A percentile compares a stretch with the other conserved stretches of the same genome.
Conservation (phyloP, 2,888 invertebrate species). For the Drosophila yooni region DNA sequence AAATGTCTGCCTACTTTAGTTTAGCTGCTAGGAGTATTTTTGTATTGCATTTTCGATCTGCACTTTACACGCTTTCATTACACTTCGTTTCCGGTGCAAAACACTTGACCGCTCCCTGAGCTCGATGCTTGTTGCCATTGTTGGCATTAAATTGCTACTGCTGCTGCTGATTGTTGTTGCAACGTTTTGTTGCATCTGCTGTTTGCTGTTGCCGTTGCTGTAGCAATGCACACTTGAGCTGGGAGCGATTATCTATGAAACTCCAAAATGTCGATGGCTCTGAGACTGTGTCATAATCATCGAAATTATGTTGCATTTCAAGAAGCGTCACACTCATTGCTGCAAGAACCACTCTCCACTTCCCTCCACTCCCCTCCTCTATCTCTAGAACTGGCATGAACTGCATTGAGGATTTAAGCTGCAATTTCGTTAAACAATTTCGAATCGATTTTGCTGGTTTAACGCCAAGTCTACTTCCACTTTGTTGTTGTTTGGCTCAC, state of each 20-base stretch:
- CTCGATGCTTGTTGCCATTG: conserved; percentile 57
- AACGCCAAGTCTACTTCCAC: conserved; percentile 77
- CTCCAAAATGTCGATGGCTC: conserved; percentile 27
- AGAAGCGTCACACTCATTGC: conserved; percentile 24
- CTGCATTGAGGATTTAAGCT: conserved; percentile 80
- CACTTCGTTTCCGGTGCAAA: conserved; percentile 76
- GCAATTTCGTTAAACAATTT: conserved; percentile 81
- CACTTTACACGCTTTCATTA: conserved; percentile 79
- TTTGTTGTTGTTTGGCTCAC: conserved; percentile 58
- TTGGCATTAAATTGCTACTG: conserved; percentile 61
- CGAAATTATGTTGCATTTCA: conserved; percentile 56
- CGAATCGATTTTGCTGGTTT: conserved; percentile 80
- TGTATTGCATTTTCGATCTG: conserved; percentile 79
- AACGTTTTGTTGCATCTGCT: neutral
- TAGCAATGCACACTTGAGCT: conserved; percentile 67
- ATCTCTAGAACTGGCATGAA: conserved; percentile 31
- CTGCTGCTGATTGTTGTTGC: conserved; percentile 2
- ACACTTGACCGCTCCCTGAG: conserved; percentile 53
- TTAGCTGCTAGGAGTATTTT: conserved; percentile 45
- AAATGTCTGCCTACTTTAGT: conserved; percentile 45
- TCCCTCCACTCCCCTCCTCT: neutral
- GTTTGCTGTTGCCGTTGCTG: conserved; percentile 23
- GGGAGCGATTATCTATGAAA: conserved; percentile 63
- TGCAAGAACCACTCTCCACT: conserved; percentile 32
- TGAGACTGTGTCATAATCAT: conserved; percentile 64